Evolutionary conservation across 1,140 invertebrate species (phyloP), one percentile per base, ranked within the genome.

Genomic region (Brevipalpus yothersi): DNA sequence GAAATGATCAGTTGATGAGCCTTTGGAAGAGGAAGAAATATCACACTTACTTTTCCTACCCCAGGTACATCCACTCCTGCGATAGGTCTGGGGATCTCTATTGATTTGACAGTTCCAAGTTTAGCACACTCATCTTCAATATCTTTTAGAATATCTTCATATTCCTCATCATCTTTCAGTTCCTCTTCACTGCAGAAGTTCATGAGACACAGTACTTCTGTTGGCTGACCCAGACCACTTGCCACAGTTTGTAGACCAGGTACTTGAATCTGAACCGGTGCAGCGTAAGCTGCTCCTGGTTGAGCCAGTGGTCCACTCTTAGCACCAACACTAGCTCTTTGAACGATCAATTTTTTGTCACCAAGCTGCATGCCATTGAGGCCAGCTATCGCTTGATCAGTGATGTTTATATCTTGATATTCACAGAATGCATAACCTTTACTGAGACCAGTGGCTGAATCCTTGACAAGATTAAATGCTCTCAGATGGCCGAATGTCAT

Each of bases 371-470:
- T 98, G 53, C 94, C 94, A 76, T 99, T 97, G 19, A 99, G 76
- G 61, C 94, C 94, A 69, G 88, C 88, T 70, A 98, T 97, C 10
- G 93, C 94, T 82, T 91, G 86, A 75, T 98, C 93, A 13, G 94
- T 98, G 75, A 98, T 90, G 40, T 82, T 81, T 43, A 90, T 82
- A 70, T 99, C 94, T 60, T 90, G 83, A 75, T 98, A 99, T 79
- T 98, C 94, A 72, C 91, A 94, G 75, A 98, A 99, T 11, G 94
- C 94, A 73, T 96, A 99, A 19, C 95, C 94, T 73, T 98, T 98
- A 65, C 90, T 95, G 4, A 96, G 75, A 17, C 91, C 92, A 61
- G 93, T 96, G 0, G 89, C 88, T 31, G 88, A 88, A 74, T 99
- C 94, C 71, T 95, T 95, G 17, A 98, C 92, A 70, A 98, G 76